phyloP scores from a whole-genome alignment of 2,888 invertebrate species.

The Tetramorium bicarinatum region DNA sequence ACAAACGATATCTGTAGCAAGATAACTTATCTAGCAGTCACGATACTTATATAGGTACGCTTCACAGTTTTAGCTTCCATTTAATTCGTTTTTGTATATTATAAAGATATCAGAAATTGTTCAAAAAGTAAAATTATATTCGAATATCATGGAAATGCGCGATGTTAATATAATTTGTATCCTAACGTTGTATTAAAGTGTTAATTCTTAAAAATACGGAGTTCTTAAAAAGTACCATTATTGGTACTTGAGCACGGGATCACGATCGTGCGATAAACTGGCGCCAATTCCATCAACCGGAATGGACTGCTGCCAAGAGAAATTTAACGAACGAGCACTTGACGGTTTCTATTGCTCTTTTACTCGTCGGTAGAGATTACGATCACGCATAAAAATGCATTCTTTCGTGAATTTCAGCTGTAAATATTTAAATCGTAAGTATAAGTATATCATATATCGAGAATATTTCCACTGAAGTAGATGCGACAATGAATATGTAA shows the following conservation, averaged over 20 bases:
- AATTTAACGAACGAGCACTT: conserved; percentile 52
- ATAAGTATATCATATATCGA: neutral
- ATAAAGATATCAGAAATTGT: neutral
- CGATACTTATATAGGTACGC: neutral
- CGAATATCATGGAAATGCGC: neutral
- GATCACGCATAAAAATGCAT: conserved; percentile 14
- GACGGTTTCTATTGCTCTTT: conserved; percentile 44
- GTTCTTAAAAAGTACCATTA: neutral
- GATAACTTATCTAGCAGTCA: neutral
- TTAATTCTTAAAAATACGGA: neutral
- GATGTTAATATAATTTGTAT: neutral
- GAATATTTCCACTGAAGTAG: neutral
- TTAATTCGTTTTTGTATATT: neutral
- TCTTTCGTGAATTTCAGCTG: neutral
- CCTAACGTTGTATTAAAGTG: neutral
- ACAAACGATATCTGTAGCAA: neutral
- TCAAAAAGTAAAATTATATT: neutral
- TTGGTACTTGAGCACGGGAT: conserved; percentile 1
- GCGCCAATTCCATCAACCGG: conserved; percentile 22
- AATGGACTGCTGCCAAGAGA: conserved; percentile 41
- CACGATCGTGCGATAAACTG: conserved; percentile 22
- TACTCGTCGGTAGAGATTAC: neutral
- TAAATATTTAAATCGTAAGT: conserved; percentile 33
- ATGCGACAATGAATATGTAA: neutral
- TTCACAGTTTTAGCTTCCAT: neutral